Evolutionary conservation across 2,113 vertebrate species (phyloP), one percentile per base, ranked within the genome.

Genomic region (Sarotherodon lohbergeri): DNA sequence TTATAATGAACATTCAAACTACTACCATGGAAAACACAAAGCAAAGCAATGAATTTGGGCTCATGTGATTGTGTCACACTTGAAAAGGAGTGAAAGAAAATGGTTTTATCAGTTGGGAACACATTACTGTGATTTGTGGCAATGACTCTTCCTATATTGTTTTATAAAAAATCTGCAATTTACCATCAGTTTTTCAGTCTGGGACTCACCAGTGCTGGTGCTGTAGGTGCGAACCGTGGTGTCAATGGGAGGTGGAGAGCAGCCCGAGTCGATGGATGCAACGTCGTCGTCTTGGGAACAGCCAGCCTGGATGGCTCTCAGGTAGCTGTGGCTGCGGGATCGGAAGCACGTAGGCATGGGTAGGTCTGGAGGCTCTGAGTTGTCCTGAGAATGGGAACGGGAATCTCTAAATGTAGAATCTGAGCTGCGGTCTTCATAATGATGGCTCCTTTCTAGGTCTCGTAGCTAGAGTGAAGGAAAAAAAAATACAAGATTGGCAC

Each of bases 311-410:
- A 99, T 99, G 95, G 99, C 99, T n/a, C 98, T 97, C 94, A 99
- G 98, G 96, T 99, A 99, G 96, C 99, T 99, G 96, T 99, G 99
- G 97, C 98, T 99, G 91, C 99, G 97, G 81, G 99, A 99, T 82
- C 99, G 98, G 95, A 99, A 99, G 95, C 98, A 99, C 93, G 97
- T 98, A 63, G 98, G 98, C 96, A 98, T 97, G 63, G 98, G 98
- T 94, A 99, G 90, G 91, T 99, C 98, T 16, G 97, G 97, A 29
- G 97, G 97, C 94, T 99, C 99, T 0, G 96, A 94, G 90, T 86
- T 94, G 11, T 97, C 96, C 16, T 97, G 95, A 1, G 97, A 98
- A 90, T 98, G 95, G 84, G 94, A 94, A 56, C 94, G 92, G 0
- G 97, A 96, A 91, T 99, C 98, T n/a, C 97, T 97, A 95, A 97